These are phyloP conservation scores for Lasioglossum albipes DNA, from an alignment of 1,140 invertebrate genomes.

Conservation along the genomic window DNA sequence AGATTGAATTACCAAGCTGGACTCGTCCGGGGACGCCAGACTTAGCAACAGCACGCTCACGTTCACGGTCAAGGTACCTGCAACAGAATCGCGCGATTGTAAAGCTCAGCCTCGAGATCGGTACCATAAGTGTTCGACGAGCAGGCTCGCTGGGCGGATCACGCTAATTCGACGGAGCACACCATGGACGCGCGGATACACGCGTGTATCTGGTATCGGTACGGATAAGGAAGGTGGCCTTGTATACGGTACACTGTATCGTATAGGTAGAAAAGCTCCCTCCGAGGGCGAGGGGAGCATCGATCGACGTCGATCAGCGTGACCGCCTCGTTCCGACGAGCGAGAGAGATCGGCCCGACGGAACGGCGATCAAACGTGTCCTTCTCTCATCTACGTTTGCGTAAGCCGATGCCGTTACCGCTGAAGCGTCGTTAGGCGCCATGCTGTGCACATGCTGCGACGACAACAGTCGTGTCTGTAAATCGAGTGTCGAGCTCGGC, in stretches of 20 bases:
- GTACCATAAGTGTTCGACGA: background rate
- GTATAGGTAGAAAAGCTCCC: no score
- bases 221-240: no score
- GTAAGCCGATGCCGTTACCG: conserved; percentile 59
- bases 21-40: conserved; percentile 96
- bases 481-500: conserved; percentile 15
- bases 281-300: no score
- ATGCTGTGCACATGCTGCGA: conserved; percentile 75
- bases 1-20: conserved; percentile 88
- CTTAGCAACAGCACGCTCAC: conserved; percentile 95
- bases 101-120: background rate
- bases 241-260: no score
- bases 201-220: no score
- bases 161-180: conserved; percentile 23
- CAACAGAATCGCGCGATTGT: conserved; percentile 48
- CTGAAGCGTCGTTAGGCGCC: conserved; percentile 67
- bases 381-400: conserved; percentile 21
- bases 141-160: conserved; percentile 15
- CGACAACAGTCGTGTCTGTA: conserved; percentile 38
- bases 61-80: conserved; percentile 94
- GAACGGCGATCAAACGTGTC: background rate
- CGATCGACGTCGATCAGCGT: conserved; percentile 7
- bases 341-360: background rate
- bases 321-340: background rate
- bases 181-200: no score